Base-by-base conservation (phyloP, 2,797 vertebrate genomes). In the Tragelaphus oryx region DNA sequence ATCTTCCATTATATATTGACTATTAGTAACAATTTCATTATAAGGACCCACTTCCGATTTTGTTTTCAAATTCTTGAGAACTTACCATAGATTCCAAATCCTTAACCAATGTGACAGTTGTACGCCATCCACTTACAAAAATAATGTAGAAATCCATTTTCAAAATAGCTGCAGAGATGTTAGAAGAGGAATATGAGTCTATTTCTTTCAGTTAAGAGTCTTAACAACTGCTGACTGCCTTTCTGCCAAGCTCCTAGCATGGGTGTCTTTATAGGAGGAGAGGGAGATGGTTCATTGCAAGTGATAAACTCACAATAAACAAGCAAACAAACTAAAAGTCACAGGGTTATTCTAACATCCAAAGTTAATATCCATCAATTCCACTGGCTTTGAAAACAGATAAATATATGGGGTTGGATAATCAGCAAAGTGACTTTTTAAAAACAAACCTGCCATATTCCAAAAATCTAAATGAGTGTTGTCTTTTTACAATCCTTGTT, bases 91-190 rank as follows among this genome's bases (percentile, higher is more conserved):
- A 92, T 71, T 81, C 30, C 9, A 81, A 97, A 91, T 74, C 30
- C 71, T 17, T 97, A 59, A 59, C 41, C 33, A 59, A 26, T 86
- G 16, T 55, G 59, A 1, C 79, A 54, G 8, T 57, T 81, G 44
- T 52, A 54, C 1, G 76, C 37, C 28, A 52, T 44, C n/a, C 59
- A 28, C 48, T 91, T 92, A 87, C 28, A 74, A 92, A 92, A 88
- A 87, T 79, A 89, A 84, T 41, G 46, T 68, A 80, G 48, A 97
- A 93, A 93, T 94, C 86, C 50, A 68, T 95, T 95, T 86, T 95
- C 41, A 79, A 86, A 92, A 92, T 83, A 85, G 55, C 78, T 86
- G 16, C 57, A n/a, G 87, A 91, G 79, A 89, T 71, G 52, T 59
- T 85, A 84, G 46, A 89, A 37, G 46, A 79, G 28, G 24, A 87